Base-by-base conservation (phyloP, 1,140 invertebrate species). In the Ceratina australensis region DNA sequence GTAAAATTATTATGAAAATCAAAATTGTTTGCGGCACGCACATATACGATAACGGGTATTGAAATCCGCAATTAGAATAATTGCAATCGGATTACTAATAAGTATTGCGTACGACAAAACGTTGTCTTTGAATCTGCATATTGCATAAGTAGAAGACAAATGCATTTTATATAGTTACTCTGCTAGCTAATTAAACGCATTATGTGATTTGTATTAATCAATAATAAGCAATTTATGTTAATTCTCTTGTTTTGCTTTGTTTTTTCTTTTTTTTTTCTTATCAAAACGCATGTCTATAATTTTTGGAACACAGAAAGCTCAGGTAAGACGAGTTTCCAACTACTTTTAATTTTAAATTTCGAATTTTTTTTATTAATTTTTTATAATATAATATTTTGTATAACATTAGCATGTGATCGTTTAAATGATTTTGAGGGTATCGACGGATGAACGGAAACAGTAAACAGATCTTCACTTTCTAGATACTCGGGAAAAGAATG, bases 401-500 rank as follows among this genome's bases (percentile, higher is more conserved):
- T n/a, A n/a, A n/a, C n/a, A n/a, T 63, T 18, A 42, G 33, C 26
- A 33, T 18, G 12, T n/a, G 18, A 61, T 33, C 7, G 3, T 50
- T 26, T 2, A 0, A 24, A n/a, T 12, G n/a, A 33, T 26, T 13
- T 13, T 59, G 24, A 20, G 56, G 20, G 7, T n/a, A 10, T 57
- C 1, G 10, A 24, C 22, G 2, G n/a, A 59, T 10, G 7, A 2
- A 18, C 24, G 3, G 2, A 4, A 24, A 1, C 50, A 0, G 50
- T 63, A 15, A 71, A 18, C 22, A 12, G 7, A 1, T n/a, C 60
- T 60, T 15, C 28, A 75, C 84, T 79, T 88, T 89, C 16, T 85
- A 96, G 97, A 98, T 88, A 97, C 96, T 7, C 95, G 95, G 75
- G 95, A 96, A 86, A 94, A 94, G 79, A 96, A 96, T 86, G 96